Conservation (phyloP, 1,140 invertebrate species). For the Cylas formicarius region DNA sequence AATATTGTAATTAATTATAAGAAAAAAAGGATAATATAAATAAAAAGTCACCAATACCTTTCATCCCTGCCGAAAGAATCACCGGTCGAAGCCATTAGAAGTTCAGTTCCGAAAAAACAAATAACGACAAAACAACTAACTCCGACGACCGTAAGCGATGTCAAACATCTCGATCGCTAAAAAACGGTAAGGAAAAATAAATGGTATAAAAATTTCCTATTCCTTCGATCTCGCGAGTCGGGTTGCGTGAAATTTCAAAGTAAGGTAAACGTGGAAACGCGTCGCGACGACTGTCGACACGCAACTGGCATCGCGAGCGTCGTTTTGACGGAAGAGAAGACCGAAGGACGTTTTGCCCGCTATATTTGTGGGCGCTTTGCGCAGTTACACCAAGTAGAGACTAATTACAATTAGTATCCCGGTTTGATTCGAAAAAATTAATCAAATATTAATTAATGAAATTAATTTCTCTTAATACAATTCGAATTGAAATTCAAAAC, state of each 20-base stretch:
- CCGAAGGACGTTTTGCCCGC: too few relatives aligned
- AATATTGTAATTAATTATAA: background rate
- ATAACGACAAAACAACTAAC: slow-evolving; percentile 3
- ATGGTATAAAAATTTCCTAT: too few relatives aligned
- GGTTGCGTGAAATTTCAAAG: slow-evolving; percentile 9
- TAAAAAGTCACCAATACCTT: slow-evolving; percentile 24
- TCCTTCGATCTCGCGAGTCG: slow-evolving; percentile 1
- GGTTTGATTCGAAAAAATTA: too few relatives aligned
- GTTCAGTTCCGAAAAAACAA: slow-evolving; percentile 12
- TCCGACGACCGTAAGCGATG: background rate
- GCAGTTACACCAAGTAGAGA: too few relatives aligned
- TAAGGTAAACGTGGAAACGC: slow-evolving; percentile 10
- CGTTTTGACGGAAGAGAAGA: too few relatives aligned
- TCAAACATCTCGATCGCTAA: too few relatives aligned
- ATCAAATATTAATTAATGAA: too few relatives aligned
- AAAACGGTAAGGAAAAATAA: too few relatives aligned
- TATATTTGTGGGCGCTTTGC: too few relatives aligned
- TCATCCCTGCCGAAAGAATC: slow-evolving; percentile 21
- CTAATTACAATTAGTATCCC: too few relatives aligned
- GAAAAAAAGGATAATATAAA: background rate
- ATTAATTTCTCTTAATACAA: too few relatives aligned
- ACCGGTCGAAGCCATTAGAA: slow-evolving; percentile 26
- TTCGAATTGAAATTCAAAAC: too few relatives aligned
- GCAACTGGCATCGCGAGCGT: slow-evolving; percentile 22
- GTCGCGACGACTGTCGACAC: slow-evolving; percentile 28